Base-by-base conservation (phyloP, 2,888 invertebrate genomes). In the Eustalomyia histrio region DNA sequence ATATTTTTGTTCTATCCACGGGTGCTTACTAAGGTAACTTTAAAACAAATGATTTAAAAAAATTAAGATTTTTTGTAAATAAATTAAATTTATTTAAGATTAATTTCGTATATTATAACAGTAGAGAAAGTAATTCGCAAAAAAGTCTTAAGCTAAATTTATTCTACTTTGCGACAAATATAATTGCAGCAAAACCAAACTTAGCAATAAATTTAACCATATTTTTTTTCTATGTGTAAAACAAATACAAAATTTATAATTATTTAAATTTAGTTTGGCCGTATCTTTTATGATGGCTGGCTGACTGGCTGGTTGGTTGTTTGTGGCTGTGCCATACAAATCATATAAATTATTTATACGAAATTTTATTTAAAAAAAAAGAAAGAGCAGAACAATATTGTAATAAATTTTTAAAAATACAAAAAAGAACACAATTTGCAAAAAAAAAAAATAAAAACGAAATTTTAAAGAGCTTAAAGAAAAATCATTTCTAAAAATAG, bases 401-500 rank as follows among this genome's bases (percentile, higher is more conserved):
- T 63, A 74, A 68, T 79, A 21, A 75, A 39, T 63, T 72, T 71
- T 75, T 43, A 71, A 65, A 60, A 71, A 63, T 24, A 53, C 43
- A 50, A 71, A 60, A 12, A 52, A 71, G 16, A 61, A 76, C 50
- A 78, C 53, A 72, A 61, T 68, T 78, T 72, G 60, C 65, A 65
- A 78, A 17, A 60, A 57, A 57, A 76, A 58, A 71, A 58, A 24
- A 35, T 16, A 18, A 50, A 69, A 63, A 60, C 35, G 21, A 52
- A 63, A 47, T n/a, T 14, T 57, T 43, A 61, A 55, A 72, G 24
- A 57, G 16, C 55, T 53, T 69, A 24, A 72, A 71, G 61, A 67
- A 83, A 80, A 78, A 79, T 83, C 81, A 83, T 79, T 65, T 81
- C 87, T 85, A 84, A 84, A 85, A 84, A 85, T 84, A 85, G 80